Evolutionary conservation across 2,113 vertebrate species (phyloP).

Genomic region (Herpetotheres cachinnans): DNA sequence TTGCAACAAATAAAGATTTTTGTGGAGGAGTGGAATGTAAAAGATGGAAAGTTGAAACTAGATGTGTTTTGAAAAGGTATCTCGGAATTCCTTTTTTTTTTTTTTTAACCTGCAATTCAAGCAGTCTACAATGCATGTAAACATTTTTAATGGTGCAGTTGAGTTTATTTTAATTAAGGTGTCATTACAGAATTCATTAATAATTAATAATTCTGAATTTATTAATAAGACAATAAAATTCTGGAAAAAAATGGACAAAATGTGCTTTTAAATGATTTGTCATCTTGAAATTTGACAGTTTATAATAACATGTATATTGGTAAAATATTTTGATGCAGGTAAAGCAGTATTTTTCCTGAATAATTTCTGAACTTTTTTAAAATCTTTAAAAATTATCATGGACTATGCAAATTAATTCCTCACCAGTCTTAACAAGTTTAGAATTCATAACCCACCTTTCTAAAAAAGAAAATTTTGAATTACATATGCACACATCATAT

Average conservation of each 20-base stretch:
- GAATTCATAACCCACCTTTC: not conserved
- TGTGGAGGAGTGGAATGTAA: not conserved
- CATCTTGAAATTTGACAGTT: not conserved
- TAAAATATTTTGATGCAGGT: not conserved
- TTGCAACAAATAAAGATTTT: not conserved
- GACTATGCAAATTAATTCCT: not conserved
- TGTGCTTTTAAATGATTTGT: not conserved
- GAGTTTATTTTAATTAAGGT: not conserved
- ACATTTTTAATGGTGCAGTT: not conserved
- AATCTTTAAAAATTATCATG: not conserved
- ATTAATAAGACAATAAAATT: not conserved
- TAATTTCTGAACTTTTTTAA: not conserved
- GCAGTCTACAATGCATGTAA: not conserved
- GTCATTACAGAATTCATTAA: too few relatives aligned
- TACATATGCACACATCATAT: accelerated
- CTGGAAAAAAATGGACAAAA: not conserved
- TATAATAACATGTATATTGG: not conserved
- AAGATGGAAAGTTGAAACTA: not conserved
- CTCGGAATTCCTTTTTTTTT: not conserved
- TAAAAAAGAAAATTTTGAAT: not conserved
- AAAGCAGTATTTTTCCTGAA: not conserved
- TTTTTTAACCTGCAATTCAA: not conserved
- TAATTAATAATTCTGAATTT: not conserved
- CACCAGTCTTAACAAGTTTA: not conserved
- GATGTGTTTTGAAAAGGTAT: not conserved